Evolutionary conservation across 23 tunicate species (phyloP).

Genomic region (Ciona savignyi): DNA sequence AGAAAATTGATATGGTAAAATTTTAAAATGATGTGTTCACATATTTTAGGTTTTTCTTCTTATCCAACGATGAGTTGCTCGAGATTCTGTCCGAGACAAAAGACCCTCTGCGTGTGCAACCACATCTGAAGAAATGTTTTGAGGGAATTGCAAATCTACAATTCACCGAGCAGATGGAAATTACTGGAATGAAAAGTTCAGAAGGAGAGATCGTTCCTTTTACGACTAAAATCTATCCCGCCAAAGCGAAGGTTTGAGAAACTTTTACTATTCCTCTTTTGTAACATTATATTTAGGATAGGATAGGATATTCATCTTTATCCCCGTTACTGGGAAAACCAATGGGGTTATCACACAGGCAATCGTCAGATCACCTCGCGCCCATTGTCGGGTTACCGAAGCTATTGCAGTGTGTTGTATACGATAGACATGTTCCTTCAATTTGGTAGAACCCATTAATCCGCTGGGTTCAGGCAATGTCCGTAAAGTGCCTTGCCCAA

Average conservation of each 20-base stretch:
- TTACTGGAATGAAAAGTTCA: conserved; percentile 85
- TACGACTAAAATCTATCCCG: conserved; percentile 67
- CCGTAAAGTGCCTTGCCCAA: no score
- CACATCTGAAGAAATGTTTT: conserved; percentile 96
- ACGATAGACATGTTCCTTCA: no score
- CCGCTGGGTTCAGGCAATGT: no score
- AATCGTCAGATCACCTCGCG: no score
- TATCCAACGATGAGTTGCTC: conserved; percentile 93
- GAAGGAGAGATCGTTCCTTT: conserved; percentile 78
- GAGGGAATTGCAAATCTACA: conserved; percentile 92
- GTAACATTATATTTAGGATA: background rate
- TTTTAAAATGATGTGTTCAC: conserved; percentile 66
- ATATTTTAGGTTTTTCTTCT: conserved; percentile 84
- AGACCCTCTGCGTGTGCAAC: conserved; percentile 97
- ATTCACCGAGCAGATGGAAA: conserved; percentile 88
- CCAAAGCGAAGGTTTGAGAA: conserved; percentile 92
- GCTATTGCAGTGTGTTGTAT: no score
- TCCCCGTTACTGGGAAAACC: no score
- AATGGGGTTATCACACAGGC: no score
- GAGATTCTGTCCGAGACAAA: conserved; percentile 96
- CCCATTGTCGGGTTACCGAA: no score
- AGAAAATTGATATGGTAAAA: conserved; percentile 81
- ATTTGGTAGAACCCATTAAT: no score
- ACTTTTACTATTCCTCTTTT: conserved; percentile 42
- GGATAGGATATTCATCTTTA: no score